phyloP scores from a whole-genome alignment of 2,888 invertebrate genomes.

The Harpalus rubripes region DNA sequence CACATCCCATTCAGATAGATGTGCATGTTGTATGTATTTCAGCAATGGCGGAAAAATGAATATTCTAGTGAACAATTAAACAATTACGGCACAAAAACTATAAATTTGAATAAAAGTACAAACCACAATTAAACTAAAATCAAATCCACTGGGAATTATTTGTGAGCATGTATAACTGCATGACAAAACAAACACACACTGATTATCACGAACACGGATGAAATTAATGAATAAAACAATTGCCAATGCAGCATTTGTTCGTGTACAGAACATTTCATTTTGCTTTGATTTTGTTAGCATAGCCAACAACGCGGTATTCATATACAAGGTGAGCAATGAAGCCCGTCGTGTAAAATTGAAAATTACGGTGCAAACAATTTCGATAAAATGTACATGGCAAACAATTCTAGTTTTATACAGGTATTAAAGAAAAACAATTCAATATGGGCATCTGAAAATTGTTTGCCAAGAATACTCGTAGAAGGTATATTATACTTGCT shows the following conservation, averaged over 20 bases:
- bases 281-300: slow-evolving; percentile 28
- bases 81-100: slow-evolving; percentile 28
- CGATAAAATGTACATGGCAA: too few species aligned
- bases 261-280: slow-evolving; percentile 34
- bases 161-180: slow-evolving; percentile 10
- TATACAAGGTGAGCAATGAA: too few species aligned
- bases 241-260: slow-evolving; percentile 34
- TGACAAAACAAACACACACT: slow-evolving; percentile 29
- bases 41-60: slow-evolving; percentile 28
- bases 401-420: too few species aligned
- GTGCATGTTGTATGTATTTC: slow-evolving; percentile 1
- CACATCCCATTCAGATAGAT: not conserved
- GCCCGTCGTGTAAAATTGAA: too few species aligned
- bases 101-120: slow-evolving; percentile 35
- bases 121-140: slow-evolving; percentile 47
- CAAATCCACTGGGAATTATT: slow-evolving; percentile 29
- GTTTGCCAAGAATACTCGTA: too few species aligned
- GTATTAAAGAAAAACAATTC: too few species aligned
- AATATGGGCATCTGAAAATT: too few species aligned
- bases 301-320: not conserved
- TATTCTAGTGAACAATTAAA: slow-evolving; percentile 36
- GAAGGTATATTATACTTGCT: too few species aligned
- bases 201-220: slow-evolving; percentile 24
- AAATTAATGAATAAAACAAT: slow-evolving; percentile 53
- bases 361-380: too few species aligned